Conservation (phyloP, 2,113 vertebrate species). For the Butastur rufipennis region DNA sequence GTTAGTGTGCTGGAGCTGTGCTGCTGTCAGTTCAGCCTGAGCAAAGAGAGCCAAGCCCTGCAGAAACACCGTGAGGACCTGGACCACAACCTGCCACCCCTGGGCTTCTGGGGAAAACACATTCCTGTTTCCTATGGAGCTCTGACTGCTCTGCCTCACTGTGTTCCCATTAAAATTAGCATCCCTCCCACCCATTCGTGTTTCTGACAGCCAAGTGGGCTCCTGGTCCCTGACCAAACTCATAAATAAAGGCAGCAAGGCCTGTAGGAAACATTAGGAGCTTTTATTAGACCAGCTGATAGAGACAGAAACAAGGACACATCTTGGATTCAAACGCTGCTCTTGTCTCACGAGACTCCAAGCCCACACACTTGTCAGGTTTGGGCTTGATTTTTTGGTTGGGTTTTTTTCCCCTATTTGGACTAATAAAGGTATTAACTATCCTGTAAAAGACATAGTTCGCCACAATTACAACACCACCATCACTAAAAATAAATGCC, state of each 20-base stretch:
- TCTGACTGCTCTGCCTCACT: neutral
- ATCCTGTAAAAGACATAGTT: neutral
- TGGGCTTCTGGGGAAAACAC: neutral
- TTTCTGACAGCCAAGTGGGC: neutral
- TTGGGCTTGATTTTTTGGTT: neutral
- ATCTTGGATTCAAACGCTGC: neutral
- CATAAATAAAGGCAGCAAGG: neutral
- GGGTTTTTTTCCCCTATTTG: neutral
- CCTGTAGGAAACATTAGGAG: neutral
- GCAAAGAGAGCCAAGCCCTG: neutral
- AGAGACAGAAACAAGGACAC: neutral
- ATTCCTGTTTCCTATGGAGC: neutral
- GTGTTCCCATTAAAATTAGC: neutral
- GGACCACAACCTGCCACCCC: neutral
- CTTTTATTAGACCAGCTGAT: neutral
- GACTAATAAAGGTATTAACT: neutral
- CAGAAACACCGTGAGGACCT: neutral
- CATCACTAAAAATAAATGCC: neutral
- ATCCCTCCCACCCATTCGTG: neutral
- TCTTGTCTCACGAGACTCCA: neutral
- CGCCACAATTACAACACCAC: neutral
- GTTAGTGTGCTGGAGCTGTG: neutral
- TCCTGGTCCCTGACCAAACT: neutral
- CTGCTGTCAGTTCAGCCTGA: neutral
- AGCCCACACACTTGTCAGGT: neutral